Conservation (phyloP, 2,888 invertebrate genomes). For the Lingula anatina region DNA sequence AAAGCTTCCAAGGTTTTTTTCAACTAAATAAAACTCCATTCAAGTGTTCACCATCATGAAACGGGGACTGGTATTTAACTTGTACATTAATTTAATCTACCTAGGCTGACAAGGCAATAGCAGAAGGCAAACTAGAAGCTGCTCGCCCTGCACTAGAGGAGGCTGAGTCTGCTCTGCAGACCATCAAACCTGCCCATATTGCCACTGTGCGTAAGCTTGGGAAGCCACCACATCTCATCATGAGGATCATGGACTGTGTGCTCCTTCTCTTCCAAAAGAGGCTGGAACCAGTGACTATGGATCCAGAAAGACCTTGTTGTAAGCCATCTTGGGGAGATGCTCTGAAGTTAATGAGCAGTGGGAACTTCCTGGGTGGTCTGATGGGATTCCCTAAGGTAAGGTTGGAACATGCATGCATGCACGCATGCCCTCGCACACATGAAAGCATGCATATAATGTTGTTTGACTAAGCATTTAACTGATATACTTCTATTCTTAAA, state of each 20-base stretch:
- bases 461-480: no score
- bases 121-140: constrained; percentile 88
- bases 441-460: no score
- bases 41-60: no score
- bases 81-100: no score
- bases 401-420: not conserved
- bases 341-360: constrained; percentile 93
- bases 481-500: no score
- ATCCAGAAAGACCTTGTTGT: constrained; percentile 75
- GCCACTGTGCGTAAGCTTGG: constrained; percentile 82
- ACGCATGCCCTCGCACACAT: not conserved
- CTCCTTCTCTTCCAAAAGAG: constrained; percentile 86
- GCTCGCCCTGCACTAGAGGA: constrained; percentile 93
- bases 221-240: constrained; percentile 90
- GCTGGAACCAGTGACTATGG: constrained; percentile 75
- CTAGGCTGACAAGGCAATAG: constrained; percentile 77
- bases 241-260: constrained; percentile 98
- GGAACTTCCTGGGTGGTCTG: constrained; percentile 65
- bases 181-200: constrained; percentile 94
- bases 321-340: constrained; percentile 97
- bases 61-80: no score
- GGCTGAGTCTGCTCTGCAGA: constrained; percentile 89
- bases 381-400: constrained; percentile 51
- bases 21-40: no score
- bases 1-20: no score